Base-by-base conservation (phyloP, 2,888 invertebrate genomes). In the Melanostoma scalare region DNA sequence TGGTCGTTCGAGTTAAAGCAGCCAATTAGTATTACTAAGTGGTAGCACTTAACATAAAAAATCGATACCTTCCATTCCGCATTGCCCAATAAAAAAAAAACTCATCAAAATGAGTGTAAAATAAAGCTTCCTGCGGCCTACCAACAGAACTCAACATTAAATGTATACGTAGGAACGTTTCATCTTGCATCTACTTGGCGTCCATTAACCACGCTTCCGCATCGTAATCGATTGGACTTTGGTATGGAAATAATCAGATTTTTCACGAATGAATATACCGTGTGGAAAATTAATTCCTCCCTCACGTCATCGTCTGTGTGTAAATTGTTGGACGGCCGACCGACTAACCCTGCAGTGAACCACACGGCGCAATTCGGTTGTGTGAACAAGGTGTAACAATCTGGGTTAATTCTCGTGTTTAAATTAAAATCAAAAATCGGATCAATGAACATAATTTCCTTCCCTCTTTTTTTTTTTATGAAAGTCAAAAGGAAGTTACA, bases 331-430 rank as follows among this genome's bases (percentile, higher is more conserved):
- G 20, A 20, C 20, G 20, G 20, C 20, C 20, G 20, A 20, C 20
- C 53, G 53, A 35, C 53, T 53, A 36, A 53, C 67, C 53, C 53
- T 67, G 60, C 52, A 73, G 5, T 60, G 73, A 84, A 77, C 69
- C 73, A 35, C 46, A 63, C 10, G 10, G 67, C 42, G 72, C 71
- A 53, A 56, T 56, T 20, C 36, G 50, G 53, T 55, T 74, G 36
- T 40, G 65, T 65, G 69, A 68, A 65, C 65, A 78, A 69, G 74
- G 73, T 84, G 79, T 78, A 74, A 79, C 20, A 84, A 63, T 79
- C 30, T 38, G 10, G 61, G 44, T 79, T 84, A 79, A 79, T 74
- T 74, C 56, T 67, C 30, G 67, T 60, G 75, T 75, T 40, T 71
- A 69, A 65, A 50, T 69, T 50, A 61, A 77, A 63, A 69, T 53